Base-by-base conservation (phyloP, 1,140 invertebrate genomes). In the Drosophila pseudoobscura region DNA sequence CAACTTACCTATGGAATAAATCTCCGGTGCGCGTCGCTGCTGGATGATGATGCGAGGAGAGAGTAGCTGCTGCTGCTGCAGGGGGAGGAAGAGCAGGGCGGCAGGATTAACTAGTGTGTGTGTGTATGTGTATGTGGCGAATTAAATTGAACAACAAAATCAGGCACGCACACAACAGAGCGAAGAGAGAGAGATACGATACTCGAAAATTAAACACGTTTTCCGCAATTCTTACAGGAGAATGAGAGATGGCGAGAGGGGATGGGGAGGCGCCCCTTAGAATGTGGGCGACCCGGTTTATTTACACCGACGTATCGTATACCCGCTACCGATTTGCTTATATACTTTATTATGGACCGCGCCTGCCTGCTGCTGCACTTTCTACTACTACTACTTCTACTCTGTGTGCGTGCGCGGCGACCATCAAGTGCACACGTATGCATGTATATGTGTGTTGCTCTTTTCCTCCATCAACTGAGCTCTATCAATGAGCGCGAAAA, bases 241-340 rank as follows among this genome's bases (percentile, higher is more conserved):
- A 43, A 11, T 3, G 17, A n/a, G 35, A 46, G 35, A 31, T 11
- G 11, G 35, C 44, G 71, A 20, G 51, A 29, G 43, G 52, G 39
- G 50, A 7, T 11, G 31, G 31, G 29, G 62, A 22, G 51, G 35
- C 15, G 39, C 64, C 75, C 50, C 63, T 63, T 56, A 58, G 43
- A 66, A 49, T 66, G 72, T 72, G 73, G 62, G 63, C 76, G 72
- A 78, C 80, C 80, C 80, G 80, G 80, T 84, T 85, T 85, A 84
- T 84, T 84, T 85, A 85, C 80, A 75, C 75, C 66, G 60, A 31
- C 65, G 39, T 58, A 70, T 39, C 11, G 31, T 35, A 35, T 35
- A 11, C 31, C 31, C 35, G 55, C 24, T 20, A 15, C 58, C 58
- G 53, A 58, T 58, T 58, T 58, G 53, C 61, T 66, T 44, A 59